Percentiles rank a stretch among this genome's conserved stretches.
Conservation (phyloP, 1,140 invertebrate genomes). For the Catajapyx aquilonaris region DNA sequence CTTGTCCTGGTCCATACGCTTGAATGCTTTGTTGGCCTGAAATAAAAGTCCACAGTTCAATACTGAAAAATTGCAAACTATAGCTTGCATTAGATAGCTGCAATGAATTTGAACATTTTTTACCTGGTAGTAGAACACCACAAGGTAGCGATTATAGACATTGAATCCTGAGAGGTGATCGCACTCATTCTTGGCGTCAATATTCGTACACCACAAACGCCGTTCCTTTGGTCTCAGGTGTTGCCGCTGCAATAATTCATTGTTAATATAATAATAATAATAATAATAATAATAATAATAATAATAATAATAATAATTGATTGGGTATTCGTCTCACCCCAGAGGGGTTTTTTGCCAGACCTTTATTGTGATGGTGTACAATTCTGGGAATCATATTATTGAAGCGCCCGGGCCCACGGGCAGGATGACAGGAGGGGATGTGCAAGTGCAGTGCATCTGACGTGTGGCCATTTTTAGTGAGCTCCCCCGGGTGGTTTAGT, state of each 20-base stretch:
- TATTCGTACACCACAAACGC: constrained; percentile 99
- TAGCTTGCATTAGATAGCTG: too few species aligned
- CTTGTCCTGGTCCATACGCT: constrained; percentile 88
- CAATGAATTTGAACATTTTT: constrained; percentile 17
- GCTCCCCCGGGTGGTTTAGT: too few species aligned
- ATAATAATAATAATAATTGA: too few species aligned
- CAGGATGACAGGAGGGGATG: too few species aligned
- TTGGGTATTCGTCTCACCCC: too few species aligned
- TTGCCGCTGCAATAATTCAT: constrained; percentile 62
- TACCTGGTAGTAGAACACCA: constrained; percentile 85
- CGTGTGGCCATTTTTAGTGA: too few species aligned
- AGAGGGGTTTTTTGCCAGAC: too few species aligned
- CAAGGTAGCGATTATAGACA: constrained; percentile 94
- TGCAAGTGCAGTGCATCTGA: too few species aligned
- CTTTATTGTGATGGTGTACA: too few species aligned
- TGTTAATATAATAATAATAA: constrained; percentile 6
- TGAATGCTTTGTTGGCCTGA: constrained; percentile 82
- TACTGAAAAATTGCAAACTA: too few species aligned
- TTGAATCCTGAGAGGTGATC: constrained; percentile 98
- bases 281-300: constrained; percentile 6
- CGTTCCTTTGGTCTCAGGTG: constrained; percentile 90
- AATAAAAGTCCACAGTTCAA: constrained; percentile 6
- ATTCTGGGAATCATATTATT: background rate
- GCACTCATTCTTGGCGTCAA: constrained; percentile 99
- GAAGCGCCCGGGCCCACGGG: too few species aligned